Conservation (phyloP, 2,113 vertebrate species). For the Taxidea taxus region DNA sequence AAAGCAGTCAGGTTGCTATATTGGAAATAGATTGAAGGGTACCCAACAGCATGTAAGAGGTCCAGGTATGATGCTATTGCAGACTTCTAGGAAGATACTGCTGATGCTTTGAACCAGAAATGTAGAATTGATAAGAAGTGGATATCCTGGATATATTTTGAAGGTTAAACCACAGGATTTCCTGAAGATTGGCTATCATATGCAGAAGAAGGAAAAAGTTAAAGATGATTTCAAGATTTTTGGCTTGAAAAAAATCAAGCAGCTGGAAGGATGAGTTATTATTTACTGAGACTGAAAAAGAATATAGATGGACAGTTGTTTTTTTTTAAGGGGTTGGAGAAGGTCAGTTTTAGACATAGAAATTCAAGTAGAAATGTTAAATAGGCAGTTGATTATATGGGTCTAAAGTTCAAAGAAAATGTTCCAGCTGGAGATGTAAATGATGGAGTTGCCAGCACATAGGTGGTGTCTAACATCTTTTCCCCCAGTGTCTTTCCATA, state of each 20-base stretch:
- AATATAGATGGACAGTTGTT: background rate
- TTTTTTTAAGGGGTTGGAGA: background rate
- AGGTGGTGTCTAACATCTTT: background rate
- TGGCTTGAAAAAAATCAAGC: background rate
- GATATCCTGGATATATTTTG: background rate
- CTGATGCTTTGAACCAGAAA: background rate
- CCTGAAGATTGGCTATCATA: background rate
- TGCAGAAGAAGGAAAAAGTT: background rate
- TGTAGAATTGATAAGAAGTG: background rate
- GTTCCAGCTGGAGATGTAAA: background rate
- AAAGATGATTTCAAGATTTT: constrained; percentile 5
- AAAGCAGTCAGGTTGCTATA: background rate
- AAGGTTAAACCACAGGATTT: background rate
- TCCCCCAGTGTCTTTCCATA: background rate
- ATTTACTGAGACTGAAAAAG: background rate
- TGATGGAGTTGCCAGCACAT: background rate
- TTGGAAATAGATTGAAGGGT: background rate
- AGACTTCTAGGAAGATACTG: background rate
- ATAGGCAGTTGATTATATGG: background rate
- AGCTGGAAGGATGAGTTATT: background rate
- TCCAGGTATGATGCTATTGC: background rate
- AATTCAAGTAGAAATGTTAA: constrained; percentile 1
- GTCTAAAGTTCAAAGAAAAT: background rate
- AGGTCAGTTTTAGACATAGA: background rate
- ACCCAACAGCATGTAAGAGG: background rate